Conservation (phyloP, 2,888 invertebrate species). For the Odontomyia ornata region DNA sequence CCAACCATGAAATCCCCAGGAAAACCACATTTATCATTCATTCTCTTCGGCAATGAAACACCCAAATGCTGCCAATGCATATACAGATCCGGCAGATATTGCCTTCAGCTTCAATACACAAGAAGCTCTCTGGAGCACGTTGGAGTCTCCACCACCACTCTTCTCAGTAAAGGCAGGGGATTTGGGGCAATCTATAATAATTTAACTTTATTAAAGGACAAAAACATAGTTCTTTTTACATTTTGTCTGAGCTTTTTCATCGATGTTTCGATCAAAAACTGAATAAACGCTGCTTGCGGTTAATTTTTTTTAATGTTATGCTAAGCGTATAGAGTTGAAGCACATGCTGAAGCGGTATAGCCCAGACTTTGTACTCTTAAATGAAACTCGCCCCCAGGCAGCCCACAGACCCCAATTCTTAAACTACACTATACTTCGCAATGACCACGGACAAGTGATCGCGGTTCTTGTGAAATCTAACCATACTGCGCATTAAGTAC, state of each 20-base stretch:
- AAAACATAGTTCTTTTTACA: background rate
- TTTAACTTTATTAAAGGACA: background rate
- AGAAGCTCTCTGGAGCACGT: background rate
- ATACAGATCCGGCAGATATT: background rate
- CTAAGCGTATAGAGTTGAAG: background rate
- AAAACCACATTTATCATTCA: no score
- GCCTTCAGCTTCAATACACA: background rate
- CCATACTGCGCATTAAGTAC: background rate
- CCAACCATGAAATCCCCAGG: no score
- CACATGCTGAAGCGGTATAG: background rate
- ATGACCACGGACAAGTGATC: background rate
- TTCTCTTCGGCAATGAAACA: no score
- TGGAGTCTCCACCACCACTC: background rate
- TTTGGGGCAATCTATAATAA: no score
- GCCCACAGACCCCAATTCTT: background rate
- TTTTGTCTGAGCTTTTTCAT: background rate
- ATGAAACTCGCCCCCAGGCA: background rate
- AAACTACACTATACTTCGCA: background rate
- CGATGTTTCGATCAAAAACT: background rate
- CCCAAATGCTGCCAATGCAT: no score
- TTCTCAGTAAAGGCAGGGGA: background rate
- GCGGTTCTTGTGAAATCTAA: background rate
- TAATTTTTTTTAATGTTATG: background rate
- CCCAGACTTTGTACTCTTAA: background rate
- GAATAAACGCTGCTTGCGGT: background rate